phyloP scores from a whole-genome alignment of 2,888 invertebrate genomes.

The Lasioglossum oenotherae region DNA sequence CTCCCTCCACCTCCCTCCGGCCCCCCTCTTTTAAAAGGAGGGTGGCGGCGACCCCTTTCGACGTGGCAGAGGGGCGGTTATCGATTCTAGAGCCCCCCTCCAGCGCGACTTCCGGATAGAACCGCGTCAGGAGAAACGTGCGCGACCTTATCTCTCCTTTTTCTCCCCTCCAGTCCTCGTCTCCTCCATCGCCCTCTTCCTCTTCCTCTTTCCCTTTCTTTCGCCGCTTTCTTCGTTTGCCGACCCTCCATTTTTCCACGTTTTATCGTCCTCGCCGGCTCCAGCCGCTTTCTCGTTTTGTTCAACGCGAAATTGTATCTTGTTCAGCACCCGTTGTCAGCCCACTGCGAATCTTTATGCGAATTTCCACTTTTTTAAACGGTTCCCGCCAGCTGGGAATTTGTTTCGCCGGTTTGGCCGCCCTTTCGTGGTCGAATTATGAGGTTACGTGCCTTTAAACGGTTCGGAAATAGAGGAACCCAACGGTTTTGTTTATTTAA shows the following conservation, averaged over 20 bases:
- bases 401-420: background rate
- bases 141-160: conserved; percentile 45
- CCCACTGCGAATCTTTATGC: background rate
- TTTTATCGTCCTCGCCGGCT: background rate
- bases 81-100: conserved; percentile 75
- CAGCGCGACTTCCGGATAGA: conserved; percentile 76
- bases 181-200: conserved; percentile 33
- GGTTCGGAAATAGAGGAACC: background rate
- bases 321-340: background rate
- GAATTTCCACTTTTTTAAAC: background rate
- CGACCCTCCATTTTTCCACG: background rate
- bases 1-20: background rate
- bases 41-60: conserved; percentile 76
- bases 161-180: conserved; percentile 26
- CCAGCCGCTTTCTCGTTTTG: background rate
- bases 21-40: conserved; percentile 56
- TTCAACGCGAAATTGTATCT: background rate
- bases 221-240: background rate
- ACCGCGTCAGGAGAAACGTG: conserved; percentile 73
- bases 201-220: conserved; percentile 20
- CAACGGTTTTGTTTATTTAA: background rate
- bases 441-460: background rate
- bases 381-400: background rate
- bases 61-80: conserved; percentile 78
- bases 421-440: background rate